These are phyloP conservation scores for Nebria brevicollis DNA, from an alignment of 2,888 invertebrate genomes.

Conservation along the genomic window DNA sequence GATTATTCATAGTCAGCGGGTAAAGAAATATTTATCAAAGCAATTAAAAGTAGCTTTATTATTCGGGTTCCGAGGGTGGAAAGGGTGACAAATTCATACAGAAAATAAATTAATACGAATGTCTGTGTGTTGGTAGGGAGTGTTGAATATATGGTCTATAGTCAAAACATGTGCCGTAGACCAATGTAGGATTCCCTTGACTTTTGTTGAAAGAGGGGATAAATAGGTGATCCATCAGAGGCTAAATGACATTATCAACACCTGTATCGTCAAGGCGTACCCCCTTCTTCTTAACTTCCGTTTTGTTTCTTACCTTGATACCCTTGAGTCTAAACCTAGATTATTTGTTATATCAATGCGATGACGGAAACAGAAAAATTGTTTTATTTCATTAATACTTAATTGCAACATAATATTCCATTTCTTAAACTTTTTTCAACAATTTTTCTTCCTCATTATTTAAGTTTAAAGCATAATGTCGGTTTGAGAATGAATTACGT, in stretches of 20 bases:
- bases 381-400: neutral
- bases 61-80: neutral
- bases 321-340: neutral
- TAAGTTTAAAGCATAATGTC: no score
- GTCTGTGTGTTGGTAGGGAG: slow-evolving; percentile 5
- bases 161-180: slow-evolving; percentile 26
- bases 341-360: neutral
- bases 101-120: slow-evolving; percentile 6
- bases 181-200: slow-evolving; percentile 21
- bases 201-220: slow-evolving; percentile 8
- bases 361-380: neutral
- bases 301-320: neutral
- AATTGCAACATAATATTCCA: no score
- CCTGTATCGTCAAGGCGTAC: slow-evolving; percentile 52
- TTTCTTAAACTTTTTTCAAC: no score
- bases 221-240: slow-evolving; percentile 53
- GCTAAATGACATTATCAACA: slow-evolving; percentile 56
- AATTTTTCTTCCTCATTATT: no score
- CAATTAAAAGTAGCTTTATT: slow-evolving; percentile 44
- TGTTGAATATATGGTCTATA: neutral
- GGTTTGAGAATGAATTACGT: no score
- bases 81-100: slow-evolving; percentile 17
- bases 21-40: slow-evolving; percentile 28
- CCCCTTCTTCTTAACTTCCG: neutral
- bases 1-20: neutral